Conservation (phyloP, 2,888 invertebrate species). For the Drosophila fungiperda region DNA sequence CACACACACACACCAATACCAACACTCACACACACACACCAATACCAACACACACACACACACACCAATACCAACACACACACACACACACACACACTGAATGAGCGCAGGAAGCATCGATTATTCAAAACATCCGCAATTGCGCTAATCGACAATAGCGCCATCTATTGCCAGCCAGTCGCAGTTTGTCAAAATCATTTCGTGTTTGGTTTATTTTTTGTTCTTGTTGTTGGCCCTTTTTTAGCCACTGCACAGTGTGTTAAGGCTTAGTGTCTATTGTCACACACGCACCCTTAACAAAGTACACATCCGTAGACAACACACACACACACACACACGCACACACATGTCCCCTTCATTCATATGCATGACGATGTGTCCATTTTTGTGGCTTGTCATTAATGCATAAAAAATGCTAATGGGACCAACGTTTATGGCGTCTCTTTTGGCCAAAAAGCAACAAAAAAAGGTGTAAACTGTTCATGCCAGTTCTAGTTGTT, state of each 20-base stretch:
- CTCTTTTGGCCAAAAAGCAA: constrained; percentile 58
- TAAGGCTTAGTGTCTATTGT: constrained; percentile 75
- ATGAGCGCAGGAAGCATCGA: constrained; percentile 71
- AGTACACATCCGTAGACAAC: constrained; percentile 10
- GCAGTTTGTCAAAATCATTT: constrained; percentile 74
- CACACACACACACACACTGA: constrained; percentile 10
- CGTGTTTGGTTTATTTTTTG: constrained; percentile 25
- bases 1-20: neutral
- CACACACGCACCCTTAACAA: constrained; percentile 36
- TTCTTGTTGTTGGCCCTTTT: constrained; percentile 5
- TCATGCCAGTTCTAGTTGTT: constrained; percentile 40
- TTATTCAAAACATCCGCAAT: constrained; percentile 80
- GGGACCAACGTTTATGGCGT: constrained; percentile 71
- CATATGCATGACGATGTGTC: constrained; percentile 79
- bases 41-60: too few relatives aligned
- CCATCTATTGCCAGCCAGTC: constrained; percentile 66
- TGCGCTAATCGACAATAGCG: constrained; percentile 75
- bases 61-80: neutral
- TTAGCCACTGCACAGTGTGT: constrained; percentile 55
- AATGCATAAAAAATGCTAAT: constrained; percentile 79
- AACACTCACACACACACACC: constrained; percentile 19
- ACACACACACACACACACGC: constrained; percentile 11
- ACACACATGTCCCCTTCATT: constrained; percentile 55
- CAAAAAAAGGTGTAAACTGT: constrained; percentile 73
- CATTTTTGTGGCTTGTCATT: constrained; percentile 80